These are phyloP conservation scores for Halcyon chelicuti DNA, from an alignment of 2,797 vertebrate species.

Conservation along the genomic window DNA sequence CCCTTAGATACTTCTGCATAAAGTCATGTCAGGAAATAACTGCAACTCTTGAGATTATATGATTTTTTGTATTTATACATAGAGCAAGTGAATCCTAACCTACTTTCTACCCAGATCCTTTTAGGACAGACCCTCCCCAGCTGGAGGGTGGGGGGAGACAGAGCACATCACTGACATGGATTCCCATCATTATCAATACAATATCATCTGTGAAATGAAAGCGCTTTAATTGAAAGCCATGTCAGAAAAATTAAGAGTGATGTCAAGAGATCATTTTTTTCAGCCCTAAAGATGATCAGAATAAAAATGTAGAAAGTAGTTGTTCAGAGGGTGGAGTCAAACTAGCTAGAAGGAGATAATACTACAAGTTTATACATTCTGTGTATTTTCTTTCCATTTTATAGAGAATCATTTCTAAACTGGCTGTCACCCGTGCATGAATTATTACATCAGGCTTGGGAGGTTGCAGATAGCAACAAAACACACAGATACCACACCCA, in stretches of 20 bases:
- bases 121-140: background rate
- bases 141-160: background rate
- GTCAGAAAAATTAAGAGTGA: slow-evolving; percentile 21
- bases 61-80: background rate
- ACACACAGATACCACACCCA: background rate
- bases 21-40: background rate
- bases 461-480: slow-evolving; percentile 27
- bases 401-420: slow-evolving; percentile 34
- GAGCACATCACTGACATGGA: background rate
- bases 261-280: background rate
- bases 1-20: background rate
- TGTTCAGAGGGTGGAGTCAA: background rate
- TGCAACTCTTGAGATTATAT: background rate
- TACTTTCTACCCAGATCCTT: background rate
- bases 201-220: background rate
- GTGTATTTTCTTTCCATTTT: slow-evolving; percentile 44
- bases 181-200: background rate
- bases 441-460: slow-evolving; percentile 43
- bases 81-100: background rate
- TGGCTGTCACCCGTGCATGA: slow-evolving; percentile 43
- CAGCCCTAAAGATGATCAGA: background rate
- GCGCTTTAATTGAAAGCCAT: slow-evolving; percentile 25
- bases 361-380: slow-evolving; percentile 43
- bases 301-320: slow-evolving; percentile 8
- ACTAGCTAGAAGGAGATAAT: slow-evolving; percentile 42